A percentile compares a stretch with the other conserved stretches of the same genome.
Conservation (phyloP, 2,888 invertebrate species). For the Harpagoxenus sublaevis region DNA sequence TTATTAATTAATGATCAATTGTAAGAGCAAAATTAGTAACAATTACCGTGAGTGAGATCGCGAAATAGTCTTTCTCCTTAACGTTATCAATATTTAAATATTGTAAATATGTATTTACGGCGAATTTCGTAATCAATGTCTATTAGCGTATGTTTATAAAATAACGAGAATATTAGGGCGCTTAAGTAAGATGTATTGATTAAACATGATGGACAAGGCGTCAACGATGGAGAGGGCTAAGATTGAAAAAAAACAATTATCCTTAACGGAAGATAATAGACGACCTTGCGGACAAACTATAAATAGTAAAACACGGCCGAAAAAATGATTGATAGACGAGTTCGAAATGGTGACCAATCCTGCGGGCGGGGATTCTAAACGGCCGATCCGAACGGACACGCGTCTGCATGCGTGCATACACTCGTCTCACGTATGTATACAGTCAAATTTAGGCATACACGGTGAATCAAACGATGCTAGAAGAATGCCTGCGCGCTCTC, state of each 20-base stretch:
- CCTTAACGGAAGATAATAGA: slow-evolving; percentile 78
- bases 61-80: neutral
- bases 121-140: neutral
- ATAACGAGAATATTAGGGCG: neutral
- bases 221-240: slow-evolving; percentile 49
- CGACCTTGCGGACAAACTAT: slow-evolving; percentile 76
- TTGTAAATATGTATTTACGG: neutral
- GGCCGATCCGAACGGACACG: slow-evolving; percentile 73
- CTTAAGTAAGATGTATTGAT: slow-evolving; percentile 61
- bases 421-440: slow-evolving; percentile 11
- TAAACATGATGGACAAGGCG: slow-evolving; percentile 43
- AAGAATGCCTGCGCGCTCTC: slow-evolving; percentile 52
- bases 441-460: slow-evolving; percentile 41
- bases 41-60: neutral
- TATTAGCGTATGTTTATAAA: neutral
- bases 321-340: slow-evolving; percentile 76
- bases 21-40: neutral
- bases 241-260: slow-evolving; percentile 76
- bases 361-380: slow-evolving; percentile 69
- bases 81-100: neutral
- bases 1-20: neutral
- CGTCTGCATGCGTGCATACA: slow-evolving; percentile 59
- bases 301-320: slow-evolving; percentile 76
- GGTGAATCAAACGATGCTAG: slow-evolving; percentile 57
- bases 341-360: slow-evolving; percentile 73